Evolutionary conservation across 2,113 vertebrate genomes (phyloP), one percentile per base, ranked within the genome.

Genomic region (Conger conger): DNA sequence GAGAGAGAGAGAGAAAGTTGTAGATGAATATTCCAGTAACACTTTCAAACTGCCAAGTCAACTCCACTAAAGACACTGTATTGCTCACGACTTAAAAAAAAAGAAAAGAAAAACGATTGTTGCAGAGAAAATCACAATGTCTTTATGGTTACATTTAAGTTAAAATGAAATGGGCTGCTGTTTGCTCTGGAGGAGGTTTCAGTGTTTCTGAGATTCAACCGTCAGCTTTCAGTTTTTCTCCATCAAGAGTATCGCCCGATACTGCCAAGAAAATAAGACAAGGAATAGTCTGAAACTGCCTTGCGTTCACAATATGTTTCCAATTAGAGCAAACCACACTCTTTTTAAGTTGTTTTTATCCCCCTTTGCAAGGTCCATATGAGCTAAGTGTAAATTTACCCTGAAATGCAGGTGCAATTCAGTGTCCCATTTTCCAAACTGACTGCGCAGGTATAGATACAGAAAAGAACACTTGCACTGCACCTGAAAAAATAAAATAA

Each of bases 1-100:
- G 83, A 91, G 88, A 86, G 88, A 89, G 84, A 11, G 30, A 88
- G 90, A 91, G 92, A 90, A 89, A 88, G 83, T 87, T 86, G 87
- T 89, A 86, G 87, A 88, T 88, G 89, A 82, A 88, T 63, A 57
- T 76, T 76, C 82, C 63, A 76, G 38, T 37, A 82, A 27, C 68
- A 76, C 45, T 79, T 79, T 54, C 76, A 78, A 30, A 45, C 83
- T 20, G 50, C 73, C 83, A 84, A 84, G 76, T 78, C 76, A 33
- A 23, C 45, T 53, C 50, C 73, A 78, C 23, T 79, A 11, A 20
- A 40, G 36, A 79, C 37, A 40, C n/a, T 5, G 78, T 36, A 40
- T 33, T 18, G 38, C 78, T 40, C 36, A 79, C 18, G 18, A 23
- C 5, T 27, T 0, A 4, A 79, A 13, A 38, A 73, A 73, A n/a